These are phyloP conservation scores for Anomalospiza imberbis DNA, from an alignment of 2,797 vertebrate species.

Conservation along the genomic window DNA sequence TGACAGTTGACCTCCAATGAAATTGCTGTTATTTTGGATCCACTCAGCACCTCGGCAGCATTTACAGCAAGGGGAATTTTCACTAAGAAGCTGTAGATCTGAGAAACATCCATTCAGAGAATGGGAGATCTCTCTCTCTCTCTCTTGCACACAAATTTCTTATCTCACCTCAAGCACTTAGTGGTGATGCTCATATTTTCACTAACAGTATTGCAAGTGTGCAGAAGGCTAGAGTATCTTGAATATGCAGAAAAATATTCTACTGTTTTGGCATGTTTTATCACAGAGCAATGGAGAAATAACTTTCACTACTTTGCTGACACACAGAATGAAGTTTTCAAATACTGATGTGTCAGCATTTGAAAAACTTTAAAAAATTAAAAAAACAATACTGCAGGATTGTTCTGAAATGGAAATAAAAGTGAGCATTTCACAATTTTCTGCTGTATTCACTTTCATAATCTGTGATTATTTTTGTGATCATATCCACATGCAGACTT, in stretches of 20 bases:
- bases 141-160: neutral
- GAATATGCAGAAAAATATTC: neutral
- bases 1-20: neutral
- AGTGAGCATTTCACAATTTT: neutral
- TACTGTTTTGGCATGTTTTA: neutral
- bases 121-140: neutral
- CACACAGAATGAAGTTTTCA: neutral
- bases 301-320: neutral
- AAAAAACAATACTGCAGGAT: neutral
- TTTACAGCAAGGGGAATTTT: neutral
- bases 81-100: neutral
- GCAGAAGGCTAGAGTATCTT: neutral
- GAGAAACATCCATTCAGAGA: neutral
- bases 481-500: neutral
- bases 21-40: neutral
- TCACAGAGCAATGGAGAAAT: neutral
- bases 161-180: neutral
- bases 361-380: neutral
- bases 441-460: neutral
- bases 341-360: neutral
- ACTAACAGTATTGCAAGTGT: neutral
- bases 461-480: neutral
- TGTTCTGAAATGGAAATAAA: neutral
- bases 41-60: neutral
- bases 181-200: neutral